Base-by-base conservation (phyloP, 2,113 vertebrate species). In the Gymnocephalus cernua region DNA sequence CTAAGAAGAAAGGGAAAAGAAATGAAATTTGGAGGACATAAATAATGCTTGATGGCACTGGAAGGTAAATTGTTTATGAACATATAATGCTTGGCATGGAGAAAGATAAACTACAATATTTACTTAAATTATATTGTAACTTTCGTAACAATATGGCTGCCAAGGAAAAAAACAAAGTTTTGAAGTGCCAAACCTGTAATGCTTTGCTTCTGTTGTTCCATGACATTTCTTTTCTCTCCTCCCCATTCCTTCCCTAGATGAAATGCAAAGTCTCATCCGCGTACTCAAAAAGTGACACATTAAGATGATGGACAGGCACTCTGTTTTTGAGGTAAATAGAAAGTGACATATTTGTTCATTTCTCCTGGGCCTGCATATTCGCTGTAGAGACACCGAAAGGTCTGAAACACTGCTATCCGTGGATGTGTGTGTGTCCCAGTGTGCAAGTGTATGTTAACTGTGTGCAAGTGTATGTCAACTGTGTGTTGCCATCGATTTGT, bases 261-360 rank as follows among this genome's bases (percentile, higher is more conserved):
- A 89, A 88, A 81, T 73, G 79, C 63, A 80, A 80, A 77, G 61
- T 87, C 77, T 78, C 56, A 79, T 80, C 84, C 79, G 80, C 74
- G 66, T 5, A 16, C 53, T 84, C 79, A 87, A 81, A 84, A 87
- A 62, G 61, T 72, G 74, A 86, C 79, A 84, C 65, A 78, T 87
- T 83, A 85, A 88, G 74, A 90, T 94, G 92, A 95, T 85, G 79
- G 93, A 84, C 93, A 92, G 90, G 35, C 85, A 69, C 45, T 45
- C 69, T 41, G 61, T 70, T 90, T 88, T 92, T 94, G 92, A 94
- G 82, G 68, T 74, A 93, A 94, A 94, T 93, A 80, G 76, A 92
- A 94, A 94, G 90, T 94, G 91, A 93, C 92, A 93, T 79, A 78
- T 91, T 85, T 92, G 89, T 92, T 94, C 94, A 93, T 93, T 93